phyloP scores from a whole-genome alignment of 2,888 invertebrate species.

The Erebia aethiops region DNA sequence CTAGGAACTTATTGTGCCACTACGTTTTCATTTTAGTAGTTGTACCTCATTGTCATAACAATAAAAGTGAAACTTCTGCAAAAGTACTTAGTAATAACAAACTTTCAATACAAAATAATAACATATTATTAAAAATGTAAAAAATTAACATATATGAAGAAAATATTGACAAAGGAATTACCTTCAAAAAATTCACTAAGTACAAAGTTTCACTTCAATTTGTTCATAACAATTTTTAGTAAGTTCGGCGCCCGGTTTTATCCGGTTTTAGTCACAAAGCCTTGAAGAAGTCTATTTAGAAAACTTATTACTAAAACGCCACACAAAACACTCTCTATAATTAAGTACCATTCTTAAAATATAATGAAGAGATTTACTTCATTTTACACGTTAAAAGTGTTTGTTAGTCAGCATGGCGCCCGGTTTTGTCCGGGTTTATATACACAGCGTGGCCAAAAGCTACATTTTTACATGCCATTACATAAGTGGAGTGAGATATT shows the following conservation, averaged over 20 bases:
- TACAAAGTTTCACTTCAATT: not conserved
- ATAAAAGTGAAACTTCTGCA: not conserved
- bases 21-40: too few species aligned
- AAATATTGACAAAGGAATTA: too few species aligned
- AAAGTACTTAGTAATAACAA: too few species aligned
- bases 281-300: not conserved
- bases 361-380: not conserved
- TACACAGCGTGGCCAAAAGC: not conserved
- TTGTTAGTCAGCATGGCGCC: not conserved
- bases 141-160: too few species aligned
- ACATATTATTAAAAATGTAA: not conserved
- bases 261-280: not conserved
- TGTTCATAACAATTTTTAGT: not conserved
- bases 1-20: too few species aligned
- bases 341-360: not conserved
- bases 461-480: not conserved
- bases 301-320: too few species aligned
- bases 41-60: too few species aligned
- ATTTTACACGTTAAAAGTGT: not conserved
- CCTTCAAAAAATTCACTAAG: not conserved
- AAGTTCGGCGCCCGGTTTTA: not conserved
- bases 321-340: not conserved
- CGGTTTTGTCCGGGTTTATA: not conserved
- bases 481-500: slow-evolving; percentile 1
- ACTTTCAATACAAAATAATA: not conserved